Evolutionary conservation across 2,113 vertebrate species (phyloP).

Genomic region (Nyctereutes procyonoides): DNA sequence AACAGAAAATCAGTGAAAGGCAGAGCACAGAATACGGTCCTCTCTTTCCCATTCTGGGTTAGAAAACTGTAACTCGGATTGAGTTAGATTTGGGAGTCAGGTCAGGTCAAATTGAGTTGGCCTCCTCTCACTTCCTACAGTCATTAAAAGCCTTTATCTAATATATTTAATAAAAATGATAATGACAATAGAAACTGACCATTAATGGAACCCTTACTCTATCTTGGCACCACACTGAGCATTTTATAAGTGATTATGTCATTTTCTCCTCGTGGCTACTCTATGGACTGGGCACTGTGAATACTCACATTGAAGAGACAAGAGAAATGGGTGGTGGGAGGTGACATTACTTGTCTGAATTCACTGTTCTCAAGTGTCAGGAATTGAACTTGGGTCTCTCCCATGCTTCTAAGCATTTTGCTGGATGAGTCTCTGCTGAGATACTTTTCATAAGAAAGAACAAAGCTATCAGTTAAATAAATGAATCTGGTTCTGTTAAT

Average conservation of each 20-base stretch:
- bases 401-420: neutral
- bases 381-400: slow-evolving; percentile 37
- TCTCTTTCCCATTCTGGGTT: neutral
- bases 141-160: slow-evolving; percentile 68
- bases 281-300: neutral
- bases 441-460: slow-evolving; percentile 45
- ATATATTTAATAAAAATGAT: slow-evolving; percentile 65
- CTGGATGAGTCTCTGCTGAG: neutral
- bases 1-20: neutral
- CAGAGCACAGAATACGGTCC: fast-evolving
- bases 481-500: slow-evolving; percentile 52
- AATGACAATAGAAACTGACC: slow-evolving; percentile 56
- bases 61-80: neutral
- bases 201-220: slow-evolving; percentile 39
- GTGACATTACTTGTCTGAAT: neutral
- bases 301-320: neutral
- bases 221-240: neutral
- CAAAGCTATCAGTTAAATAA: slow-evolving; percentile 52
- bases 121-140: slow-evolving; percentile 38
- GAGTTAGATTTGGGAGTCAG: neutral
- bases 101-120: neutral
- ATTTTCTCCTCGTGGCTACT: neutral
- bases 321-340: neutral
- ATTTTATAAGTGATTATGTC: slow-evolving; percentile 44
- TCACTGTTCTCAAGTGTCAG: neutral